Conservation (phyloP, 1,140 invertebrate genomes). For the Drosophila kikkawai region DNA sequence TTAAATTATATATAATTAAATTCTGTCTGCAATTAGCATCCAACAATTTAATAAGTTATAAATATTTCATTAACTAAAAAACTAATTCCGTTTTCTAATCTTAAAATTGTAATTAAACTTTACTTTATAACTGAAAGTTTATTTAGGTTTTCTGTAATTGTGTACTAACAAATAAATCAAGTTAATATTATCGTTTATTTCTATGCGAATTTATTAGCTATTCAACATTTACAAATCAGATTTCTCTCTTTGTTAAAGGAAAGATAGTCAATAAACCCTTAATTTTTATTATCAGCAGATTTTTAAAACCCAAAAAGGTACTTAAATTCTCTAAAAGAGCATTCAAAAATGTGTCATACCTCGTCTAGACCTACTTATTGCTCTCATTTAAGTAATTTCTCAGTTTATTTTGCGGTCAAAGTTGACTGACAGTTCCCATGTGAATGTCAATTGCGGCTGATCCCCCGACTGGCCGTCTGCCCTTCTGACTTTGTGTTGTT, state of each 20-base stretch:
- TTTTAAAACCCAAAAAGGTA: not conserved
- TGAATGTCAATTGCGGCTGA: conserved; percentile 59
- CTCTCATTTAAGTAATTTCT: conserved; percentile 6
- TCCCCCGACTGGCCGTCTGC: conserved; percentile 5
- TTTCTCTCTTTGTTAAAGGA: not conserved
- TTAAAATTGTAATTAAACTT: not conserved
- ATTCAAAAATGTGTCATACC: not conserved
- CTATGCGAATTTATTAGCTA: not conserved
- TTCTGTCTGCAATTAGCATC: not conserved
- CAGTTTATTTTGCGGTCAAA: conserved; percentile 69
- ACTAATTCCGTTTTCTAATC: not conserved
- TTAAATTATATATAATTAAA: conserved; percentile 3
- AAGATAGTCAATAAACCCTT: not conserved
- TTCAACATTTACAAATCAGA: not conserved
- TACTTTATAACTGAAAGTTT: not conserved
- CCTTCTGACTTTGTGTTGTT: conserved; percentile 46
- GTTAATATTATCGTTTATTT: not conserved
- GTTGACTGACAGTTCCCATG: conserved; percentile 68
- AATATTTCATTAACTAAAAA: not conserved
- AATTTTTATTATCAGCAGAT: not conserved
- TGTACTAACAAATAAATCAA: not conserved
- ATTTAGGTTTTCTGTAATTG: not conserved
- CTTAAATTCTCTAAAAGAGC: not conserved
- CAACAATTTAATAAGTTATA: not conserved
- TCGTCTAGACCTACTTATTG: conserved; percentile 24